Base-by-base conservation (phyloP, 2,797 vertebrate genomes). In the Falco peregrinus region DNA sequence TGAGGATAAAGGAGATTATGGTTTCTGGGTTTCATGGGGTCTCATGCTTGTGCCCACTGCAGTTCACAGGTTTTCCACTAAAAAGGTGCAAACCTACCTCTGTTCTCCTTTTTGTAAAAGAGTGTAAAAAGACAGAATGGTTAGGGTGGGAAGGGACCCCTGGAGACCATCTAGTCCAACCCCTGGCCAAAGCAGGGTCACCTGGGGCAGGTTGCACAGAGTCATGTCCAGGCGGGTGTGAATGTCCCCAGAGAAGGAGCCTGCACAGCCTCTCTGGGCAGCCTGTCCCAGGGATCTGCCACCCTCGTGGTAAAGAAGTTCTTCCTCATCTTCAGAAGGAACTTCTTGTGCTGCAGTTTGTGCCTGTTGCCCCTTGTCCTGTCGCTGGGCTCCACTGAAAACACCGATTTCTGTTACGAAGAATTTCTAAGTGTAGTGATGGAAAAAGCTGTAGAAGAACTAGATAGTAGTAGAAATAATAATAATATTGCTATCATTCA, bases 61-160 rank as follows among this genome's bases (percentile, higher is more conserved):
- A 15, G 5, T 28, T 83, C 28, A 12, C 0, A 0, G 53, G 7
- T 31, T 78, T 71, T 57, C n/a, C 73, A 20, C 29, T 54, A 24
- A 88, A 39, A 10, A 33, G 48, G 15, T 57, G 20, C 18, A 79
- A 41, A 21, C 7, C 24, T 13, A 22, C 10, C 9, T 79, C 33
- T 87, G 35, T 26, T 65, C 15, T 51, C 4, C 22, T 50, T 8
- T 39, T 31, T n/a, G 16, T 78, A 63, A 78, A 20, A n/a, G 12
- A 57, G 10, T 22, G 5, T 56, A n/a, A n/a, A 43, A 43, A 43
- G 43, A 43, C 43, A 43, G 43, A 43, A 16, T 43, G 43, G 43
- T 16, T 3, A 6, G 43, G 43, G 43, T 16, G 14, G 43, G 43
- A 43, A 43, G 43, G 43, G 43, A 43, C 14, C 43, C 16, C 43